Evolutionary conservation across 2,888 invertebrate genomes (phyloP).

Genomic region (Tipula unca): DNA sequence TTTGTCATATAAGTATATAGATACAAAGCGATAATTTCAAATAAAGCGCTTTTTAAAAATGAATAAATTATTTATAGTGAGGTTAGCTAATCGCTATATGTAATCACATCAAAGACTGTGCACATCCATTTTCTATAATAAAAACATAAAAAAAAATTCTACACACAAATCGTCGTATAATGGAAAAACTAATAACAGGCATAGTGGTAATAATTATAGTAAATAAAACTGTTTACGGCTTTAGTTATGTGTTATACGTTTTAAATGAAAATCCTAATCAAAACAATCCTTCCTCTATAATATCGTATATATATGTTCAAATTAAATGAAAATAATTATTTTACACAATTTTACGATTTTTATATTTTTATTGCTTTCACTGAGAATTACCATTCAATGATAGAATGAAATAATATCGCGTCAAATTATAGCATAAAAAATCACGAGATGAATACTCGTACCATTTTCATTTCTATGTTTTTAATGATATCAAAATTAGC

Average conservation of each 20-base stretch:
- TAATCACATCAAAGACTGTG: no score
- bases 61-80: no score
- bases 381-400: background rate
- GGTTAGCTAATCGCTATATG: no score
- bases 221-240: background rate
- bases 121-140: no score
- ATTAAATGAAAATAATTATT: background rate
- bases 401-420: no score
- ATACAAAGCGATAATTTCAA: no score
- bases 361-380: background rate
- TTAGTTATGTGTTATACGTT: background rate
- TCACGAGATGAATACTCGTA: background rate
- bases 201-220: background rate
- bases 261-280: background rate
- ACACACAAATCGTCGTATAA: no score
- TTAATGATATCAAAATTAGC: background rate
- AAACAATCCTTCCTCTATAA: background rate
- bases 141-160: no score
- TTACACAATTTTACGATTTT: background rate
- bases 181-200: no score
- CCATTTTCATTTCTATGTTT: background rate
- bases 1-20: no score
- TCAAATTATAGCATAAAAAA: background rate
- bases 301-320: background rate
- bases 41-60: no score